These are phyloP conservation scores for Peromyscus californicus DNA, from an alignment of 2,113 vertebrate species.

Conservation along the genomic window DNA sequence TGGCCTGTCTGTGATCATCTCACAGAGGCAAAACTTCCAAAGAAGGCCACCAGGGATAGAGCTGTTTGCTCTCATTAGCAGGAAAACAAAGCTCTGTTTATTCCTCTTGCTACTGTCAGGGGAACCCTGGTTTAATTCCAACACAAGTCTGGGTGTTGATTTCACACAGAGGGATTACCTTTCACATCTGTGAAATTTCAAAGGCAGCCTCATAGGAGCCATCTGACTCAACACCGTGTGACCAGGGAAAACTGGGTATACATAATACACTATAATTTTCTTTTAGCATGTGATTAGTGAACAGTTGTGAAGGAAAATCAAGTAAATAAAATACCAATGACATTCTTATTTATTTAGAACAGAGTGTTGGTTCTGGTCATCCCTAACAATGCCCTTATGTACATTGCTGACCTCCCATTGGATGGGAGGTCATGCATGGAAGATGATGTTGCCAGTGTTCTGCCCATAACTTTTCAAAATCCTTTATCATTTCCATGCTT, in stretches of 20 bases:
- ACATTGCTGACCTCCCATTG: neutral
- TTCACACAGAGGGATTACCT: conserved; percentile 78
- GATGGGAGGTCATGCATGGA: neutral
- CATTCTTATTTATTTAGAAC: conserved; percentile 10
- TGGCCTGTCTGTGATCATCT: conserved; percentile 60
- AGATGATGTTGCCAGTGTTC: conserved; percentile 4
- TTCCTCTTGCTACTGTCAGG: conserved; percentile 66
- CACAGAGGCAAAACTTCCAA: conserved; percentile 57
- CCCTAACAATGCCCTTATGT: conserved; percentile 11
- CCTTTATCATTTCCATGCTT: neutral
- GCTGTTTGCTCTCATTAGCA: conserved; percentile 77
- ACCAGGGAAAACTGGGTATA: conserved; percentile 66
- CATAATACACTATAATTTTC: conserved; percentile 68
- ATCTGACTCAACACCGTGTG: conserved; percentile 67
- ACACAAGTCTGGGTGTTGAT: conserved; percentile 71
- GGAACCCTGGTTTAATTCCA: conserved; percentile 78
- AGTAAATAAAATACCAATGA: conserved; percentile 56
- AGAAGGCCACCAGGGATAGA: conserved; percentile 55
- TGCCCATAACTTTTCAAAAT: neutral
- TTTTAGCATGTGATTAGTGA: conserved; percentile 65
- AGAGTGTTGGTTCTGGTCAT: neutral
- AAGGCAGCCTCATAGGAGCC: conserved; percentile 64
- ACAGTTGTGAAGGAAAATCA: conserved; percentile 56
- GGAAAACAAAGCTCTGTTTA: conserved; percentile 80
- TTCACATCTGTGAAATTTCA: conserved; percentile 67